Evolutionary conservation across 2,113 vertebrate species (phyloP), one percentile per base, ranked within the genome.

Genomic region (Notothenia coriiceps): DNA sequence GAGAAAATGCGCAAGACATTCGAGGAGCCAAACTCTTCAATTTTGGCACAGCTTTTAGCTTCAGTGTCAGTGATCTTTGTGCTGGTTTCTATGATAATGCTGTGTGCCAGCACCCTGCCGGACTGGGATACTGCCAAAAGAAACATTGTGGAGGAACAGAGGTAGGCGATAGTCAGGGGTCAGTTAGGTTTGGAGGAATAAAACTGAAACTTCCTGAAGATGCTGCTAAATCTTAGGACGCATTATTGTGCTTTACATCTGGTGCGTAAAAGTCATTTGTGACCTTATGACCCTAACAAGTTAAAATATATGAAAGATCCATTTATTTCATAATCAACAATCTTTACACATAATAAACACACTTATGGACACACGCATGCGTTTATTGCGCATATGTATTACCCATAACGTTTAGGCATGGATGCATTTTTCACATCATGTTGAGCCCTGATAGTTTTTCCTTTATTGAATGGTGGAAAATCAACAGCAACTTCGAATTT

Each of bases 121-220:
- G 98, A 99, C 91, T 99, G 98, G 98, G 96, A 98, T 80, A 96
- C 96, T 12, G 97, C 97, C 43, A 97, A 99, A 93, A 97, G 96
- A 87, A 96, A 93, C 86, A 97, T 96, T 67, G 92, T 96, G 93
- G 98, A 99, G 89, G 98, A 99, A 92, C 97, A 98, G 96, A 99
- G 97, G 98, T 99, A 98, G 77, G 90, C 44, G 35, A 63, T 4
- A 67, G 64, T 61, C 25, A 50, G 12, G 25, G 51, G 40, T 51
- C 65, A 44, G 49, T 68, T 55, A 43, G 56, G 46, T 86, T 73
- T 61, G 46, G 18, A 60, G 18, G 25, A 57, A 25, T 12, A 47
- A 12, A 54, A 17, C n/a, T 15, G 14, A 0, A 3, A 10, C n/a
- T 3, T 47, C 1, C 15, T 6, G 12, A 57, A 70, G 74, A 75